Percentiles rank a stretch among this genome's conserved stretches.
These are phyloP conservation scores for Drosophila bunnanda DNA, from an alignment of 2,888 invertebrate species.

Conservation along the genomic window DNA sequence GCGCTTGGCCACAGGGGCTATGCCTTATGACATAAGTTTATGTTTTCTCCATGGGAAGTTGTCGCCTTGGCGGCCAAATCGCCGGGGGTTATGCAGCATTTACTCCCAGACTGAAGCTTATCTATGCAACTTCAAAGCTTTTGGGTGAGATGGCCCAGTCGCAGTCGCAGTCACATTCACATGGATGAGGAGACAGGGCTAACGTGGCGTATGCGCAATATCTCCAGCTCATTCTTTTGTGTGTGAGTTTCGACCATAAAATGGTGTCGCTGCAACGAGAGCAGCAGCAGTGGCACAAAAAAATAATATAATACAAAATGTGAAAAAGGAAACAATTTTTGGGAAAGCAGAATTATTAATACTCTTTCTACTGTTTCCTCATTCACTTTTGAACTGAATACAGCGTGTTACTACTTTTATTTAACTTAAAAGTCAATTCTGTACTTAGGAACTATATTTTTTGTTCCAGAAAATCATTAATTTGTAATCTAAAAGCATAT, in stretches of 20 bases:
- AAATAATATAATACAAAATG: slow-evolving; percentile 3
- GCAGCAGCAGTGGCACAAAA: slow-evolving; percentile 13
- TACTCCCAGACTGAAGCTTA: slow-evolving; percentile 44
- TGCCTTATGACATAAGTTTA: slow-evolving; percentile 64
- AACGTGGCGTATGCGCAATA: slow-evolving; percentile 78
- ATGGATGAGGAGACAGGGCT: slow-evolving; percentile 57
- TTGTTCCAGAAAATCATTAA: neutral
- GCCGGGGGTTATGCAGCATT: slow-evolving; percentile 72
- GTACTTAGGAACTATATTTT: neutral
- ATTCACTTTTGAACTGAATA: too few relatives aligned
- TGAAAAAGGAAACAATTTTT: neutral
- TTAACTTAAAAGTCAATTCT: neutral
- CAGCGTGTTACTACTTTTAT: too few relatives aligned
- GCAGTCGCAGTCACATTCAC: slow-evolving; percentile 40
- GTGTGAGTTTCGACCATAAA: slow-evolving; percentile 50
- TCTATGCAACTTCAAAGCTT: slow-evolving; percentile 75
- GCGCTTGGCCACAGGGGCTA: slow-evolving; percentile 24
- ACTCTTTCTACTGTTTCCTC: too few relatives aligned
- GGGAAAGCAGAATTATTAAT: neutral
- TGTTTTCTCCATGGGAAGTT: slow-evolving; percentile 40
- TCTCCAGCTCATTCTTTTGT: slow-evolving; percentile 54
- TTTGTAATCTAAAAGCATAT: neutral
- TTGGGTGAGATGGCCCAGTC: slow-evolving; percentile 63
- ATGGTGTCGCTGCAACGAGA: slow-evolving; percentile 72
- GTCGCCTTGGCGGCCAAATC: slow-evolving; percentile 49